These are phyloP conservation scores for Danio tinwini DNA, from an alignment of 2,797 vertebrate genomes.

Conservation along the genomic window DNA sequence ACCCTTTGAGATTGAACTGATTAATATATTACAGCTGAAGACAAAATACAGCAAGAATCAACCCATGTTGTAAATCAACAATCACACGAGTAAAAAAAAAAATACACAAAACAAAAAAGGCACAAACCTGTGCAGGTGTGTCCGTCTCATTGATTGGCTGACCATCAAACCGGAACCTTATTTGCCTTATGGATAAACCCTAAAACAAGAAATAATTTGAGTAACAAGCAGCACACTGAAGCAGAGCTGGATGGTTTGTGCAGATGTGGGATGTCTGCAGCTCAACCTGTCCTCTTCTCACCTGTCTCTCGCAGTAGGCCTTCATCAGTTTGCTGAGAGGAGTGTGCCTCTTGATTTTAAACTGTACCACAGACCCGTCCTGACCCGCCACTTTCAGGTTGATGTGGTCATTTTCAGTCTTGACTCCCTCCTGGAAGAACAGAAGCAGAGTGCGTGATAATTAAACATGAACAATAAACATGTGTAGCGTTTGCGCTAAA, in stretches of 20 bases:
- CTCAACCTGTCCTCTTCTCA: conserved; percentile 59
- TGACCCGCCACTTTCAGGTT: conserved; percentile 91
- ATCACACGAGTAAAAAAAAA: too few relatives aligned
- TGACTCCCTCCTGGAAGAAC: conserved; percentile 84
- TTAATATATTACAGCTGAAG: too few relatives aligned
- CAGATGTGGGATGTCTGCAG: neutral
- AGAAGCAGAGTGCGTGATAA: neutral
- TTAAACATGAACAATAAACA: neutral
- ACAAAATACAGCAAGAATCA: too few relatives aligned
- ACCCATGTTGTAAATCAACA: too few relatives aligned
- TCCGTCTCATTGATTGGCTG: conserved; percentile 90
- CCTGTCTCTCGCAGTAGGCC: conserved; percentile 92
- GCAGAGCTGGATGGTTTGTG: neutral
- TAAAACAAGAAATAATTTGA: conserved; percentile 58
- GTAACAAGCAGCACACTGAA: neutral
- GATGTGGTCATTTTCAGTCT: conserved; percentile 91
- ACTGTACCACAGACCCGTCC: conserved; percentile 90
- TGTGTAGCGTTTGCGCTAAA: neutral
- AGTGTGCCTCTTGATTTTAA: conserved; percentile 91
- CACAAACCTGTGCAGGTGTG: conserved; percentile 89
- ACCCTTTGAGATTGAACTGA: neutral
- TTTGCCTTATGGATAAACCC: conserved; percentile 91
- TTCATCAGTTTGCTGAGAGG: conserved; percentile 93
- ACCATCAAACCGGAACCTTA: conserved; percentile 92
- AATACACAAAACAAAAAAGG: too few relatives aligned